Evolutionary conservation across 1,140 invertebrate species (phyloP).

Genomic region (Coelopa frigida): DNA sequence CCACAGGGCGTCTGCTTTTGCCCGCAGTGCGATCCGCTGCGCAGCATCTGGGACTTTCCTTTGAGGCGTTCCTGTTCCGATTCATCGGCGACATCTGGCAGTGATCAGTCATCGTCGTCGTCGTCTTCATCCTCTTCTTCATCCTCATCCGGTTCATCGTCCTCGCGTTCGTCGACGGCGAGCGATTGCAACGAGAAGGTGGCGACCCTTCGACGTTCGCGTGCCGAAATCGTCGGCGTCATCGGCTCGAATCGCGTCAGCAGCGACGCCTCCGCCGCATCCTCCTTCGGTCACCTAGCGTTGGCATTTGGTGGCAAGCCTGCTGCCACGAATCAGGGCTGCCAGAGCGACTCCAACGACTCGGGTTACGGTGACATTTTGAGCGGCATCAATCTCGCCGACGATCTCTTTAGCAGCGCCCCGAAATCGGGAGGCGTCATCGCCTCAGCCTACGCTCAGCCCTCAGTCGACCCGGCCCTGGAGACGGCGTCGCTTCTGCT

Average conservation of each 20-base stretch:
- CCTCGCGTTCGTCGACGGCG: not conserved
- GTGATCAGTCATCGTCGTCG: constrained; percentile 2
- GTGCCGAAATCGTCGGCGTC: constrained; percentile 40
- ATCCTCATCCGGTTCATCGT: not conserved
- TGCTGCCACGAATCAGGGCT: not conserved
- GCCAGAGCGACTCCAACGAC: constrained; percentile 36
- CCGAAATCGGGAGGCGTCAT: not conserved
- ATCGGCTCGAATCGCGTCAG: constrained; percentile 38
- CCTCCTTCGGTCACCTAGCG: too few species aligned
- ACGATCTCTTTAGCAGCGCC: constrained; percentile 26
- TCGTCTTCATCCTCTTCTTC: not conserved
- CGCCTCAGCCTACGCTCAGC: not conserved
- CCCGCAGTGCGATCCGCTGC: constrained; percentile 67
- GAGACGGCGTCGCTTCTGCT: not conserved
- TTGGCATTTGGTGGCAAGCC: too few species aligned
- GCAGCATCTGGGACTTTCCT: constrained; percentile 61
- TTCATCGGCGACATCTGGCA: constrained; percentile 18
- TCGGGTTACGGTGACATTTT: constrained; percentile 40
- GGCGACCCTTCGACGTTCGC: constrained; percentile 29
- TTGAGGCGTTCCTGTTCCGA: constrained; percentile 36
- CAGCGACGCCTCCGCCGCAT: constrained; percentile 2
- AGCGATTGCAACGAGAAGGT: constrained; percentile 30
- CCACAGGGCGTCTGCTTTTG: constrained; percentile 59
- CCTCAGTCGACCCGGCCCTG: not conserved
- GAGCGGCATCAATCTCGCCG: constrained; percentile 38